Evolutionary conservation across 2,888 invertebrate genomes (phyloP).

Genomic region (Tenthredo amoena): DNA sequence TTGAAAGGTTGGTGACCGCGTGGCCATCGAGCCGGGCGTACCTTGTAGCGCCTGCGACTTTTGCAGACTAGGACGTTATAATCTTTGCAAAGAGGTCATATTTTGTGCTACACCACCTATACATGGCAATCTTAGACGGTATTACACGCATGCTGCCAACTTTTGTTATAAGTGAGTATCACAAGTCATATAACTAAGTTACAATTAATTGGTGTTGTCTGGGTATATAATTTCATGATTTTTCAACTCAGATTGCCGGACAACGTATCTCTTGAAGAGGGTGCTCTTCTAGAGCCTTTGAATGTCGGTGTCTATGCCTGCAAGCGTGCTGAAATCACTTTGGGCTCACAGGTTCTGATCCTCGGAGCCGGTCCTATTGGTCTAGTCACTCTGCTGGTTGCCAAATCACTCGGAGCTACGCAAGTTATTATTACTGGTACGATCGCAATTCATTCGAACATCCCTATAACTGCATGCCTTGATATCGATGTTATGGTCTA

Average conservation of each 20-base stretch:
- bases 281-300: constrained; percentile 95
- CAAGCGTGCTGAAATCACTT: constrained; percentile 87
- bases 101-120: constrained; percentile 98
- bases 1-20: constrained; percentile 87
- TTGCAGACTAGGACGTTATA: constrained; percentile 94
- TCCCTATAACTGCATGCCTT: not conserved
- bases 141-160: constrained; percentile 93
- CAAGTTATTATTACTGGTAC: constrained; percentile 88
- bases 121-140: constrained; percentile 93
- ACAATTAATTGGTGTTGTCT: not conserved
- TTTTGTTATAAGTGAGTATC: constrained; percentile 89
- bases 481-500: not conserved
- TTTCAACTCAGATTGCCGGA: constrained; percentile 86
- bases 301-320: constrained; percentile 97
- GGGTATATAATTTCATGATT: constrained; percentile 47
- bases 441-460: not conserved
- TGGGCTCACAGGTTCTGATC: constrained; percentile 87
- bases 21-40: constrained; percentile 96
- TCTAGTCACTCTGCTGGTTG: constrained; percentile 88
- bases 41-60: constrained; percentile 91
- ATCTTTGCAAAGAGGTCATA: constrained; percentile 91
- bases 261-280: constrained; percentile 94
- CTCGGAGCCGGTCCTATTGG: constrained; percentile 95
- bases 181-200: not conserved
- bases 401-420: constrained; percentile 92